A percentile compares a stretch with the other conserved stretches of the same genome.
Evolutionary conservation across 2,113 vertebrate genomes (phyloP).

Genomic region (Calidris pugnax): DNA sequence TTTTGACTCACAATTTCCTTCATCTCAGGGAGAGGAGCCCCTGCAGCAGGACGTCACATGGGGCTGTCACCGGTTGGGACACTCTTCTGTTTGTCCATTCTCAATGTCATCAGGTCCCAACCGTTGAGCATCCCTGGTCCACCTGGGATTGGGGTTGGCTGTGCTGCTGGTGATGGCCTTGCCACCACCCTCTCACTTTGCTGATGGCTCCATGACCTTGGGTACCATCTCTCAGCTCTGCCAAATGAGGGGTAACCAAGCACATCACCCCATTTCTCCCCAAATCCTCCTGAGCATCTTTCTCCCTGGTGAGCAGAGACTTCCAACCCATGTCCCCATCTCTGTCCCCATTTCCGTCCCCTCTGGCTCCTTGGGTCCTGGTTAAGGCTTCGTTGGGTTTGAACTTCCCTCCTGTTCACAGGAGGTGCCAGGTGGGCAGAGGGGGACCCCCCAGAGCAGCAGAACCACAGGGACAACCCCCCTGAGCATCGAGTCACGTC

Average conservation of each 20-base stretch:
- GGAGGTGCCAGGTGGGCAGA: not conserved
- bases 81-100: no score
- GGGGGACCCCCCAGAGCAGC: not conserved
- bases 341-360: fast-evolving
- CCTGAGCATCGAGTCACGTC: not conserved
- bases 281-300: not conserved
- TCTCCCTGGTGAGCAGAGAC: not conserved
- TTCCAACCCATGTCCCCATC: not conserved
- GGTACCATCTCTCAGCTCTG: not conserved
- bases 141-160: not conserved
- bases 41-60: not conserved
- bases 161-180: not conserved
- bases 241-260: not conserved
- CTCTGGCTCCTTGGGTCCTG: not conserved
- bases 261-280: no score
- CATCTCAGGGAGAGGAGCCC: not conserved
- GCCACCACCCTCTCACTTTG: not conserved
- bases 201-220: not conserved
- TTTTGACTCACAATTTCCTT: not conserved
- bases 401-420: not conserved
- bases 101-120: not conserved
- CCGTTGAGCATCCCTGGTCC: not conserved
- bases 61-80: not conserved
- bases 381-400: not conserved
- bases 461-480: not conserved